phyloP scores from a whole-genome alignment of 2,113 vertebrate species.

The Hemiscyllium ocellatum region DNA sequence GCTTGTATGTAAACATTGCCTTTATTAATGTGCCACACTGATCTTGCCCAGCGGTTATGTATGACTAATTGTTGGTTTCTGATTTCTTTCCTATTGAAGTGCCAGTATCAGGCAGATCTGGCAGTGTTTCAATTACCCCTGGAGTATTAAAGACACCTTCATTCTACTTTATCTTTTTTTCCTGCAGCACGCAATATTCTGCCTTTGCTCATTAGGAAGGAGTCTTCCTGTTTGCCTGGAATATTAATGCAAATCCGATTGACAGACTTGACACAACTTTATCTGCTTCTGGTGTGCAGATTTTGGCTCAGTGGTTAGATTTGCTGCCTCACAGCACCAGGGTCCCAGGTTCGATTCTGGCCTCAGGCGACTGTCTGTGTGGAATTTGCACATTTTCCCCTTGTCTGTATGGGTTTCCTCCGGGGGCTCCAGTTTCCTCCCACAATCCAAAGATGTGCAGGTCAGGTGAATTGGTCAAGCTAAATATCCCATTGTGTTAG shows the following conservation, averaged over 20 bases:
- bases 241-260: neutral
- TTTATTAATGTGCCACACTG: conserved; percentile 49
- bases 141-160: conserved; percentile 42
- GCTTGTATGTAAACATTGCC: conserved; percentile 42
- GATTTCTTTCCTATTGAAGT: conserved; percentile 44
- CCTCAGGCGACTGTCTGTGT: too few species aligned
- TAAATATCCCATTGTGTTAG: too few species aligned
- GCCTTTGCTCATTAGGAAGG: conserved; percentile 21
- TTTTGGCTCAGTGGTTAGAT: conserved; percentile 38
- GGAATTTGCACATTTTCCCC: too few species aligned
- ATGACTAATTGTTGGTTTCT: conserved; percentile 51
- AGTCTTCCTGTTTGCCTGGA: neutral
- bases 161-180: conserved; percentile 30
- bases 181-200: conserved; percentile 36
- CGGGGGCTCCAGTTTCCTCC: too few species aligned
- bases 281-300: neutral
- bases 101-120: conserved; percentile 42
- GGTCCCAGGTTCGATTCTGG: too few species aligned
- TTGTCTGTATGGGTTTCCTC: too few species aligned
- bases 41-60: conserved; percentile 49
- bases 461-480: too few species aligned
- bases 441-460: too few species aligned
- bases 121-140: conserved; percentile 38
- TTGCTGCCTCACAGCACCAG: too few species aligned
- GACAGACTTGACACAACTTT: neutral